Evolutionary conservation across 2,113 vertebrate species (phyloP), one percentile per base, ranked within the genome.

Genomic region (Numenius arquata): DNA sequence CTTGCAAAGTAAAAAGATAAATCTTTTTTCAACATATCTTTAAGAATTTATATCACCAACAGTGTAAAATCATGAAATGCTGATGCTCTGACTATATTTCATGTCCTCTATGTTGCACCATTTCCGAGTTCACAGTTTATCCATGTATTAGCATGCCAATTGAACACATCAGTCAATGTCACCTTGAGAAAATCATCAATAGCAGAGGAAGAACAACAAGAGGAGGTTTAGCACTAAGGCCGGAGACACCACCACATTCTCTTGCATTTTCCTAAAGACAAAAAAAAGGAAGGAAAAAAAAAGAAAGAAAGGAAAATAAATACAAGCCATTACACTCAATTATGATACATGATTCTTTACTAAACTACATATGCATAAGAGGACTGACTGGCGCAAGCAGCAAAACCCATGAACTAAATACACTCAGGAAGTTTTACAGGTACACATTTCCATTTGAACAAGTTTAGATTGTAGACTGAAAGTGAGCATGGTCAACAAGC

Each of bases 221-320:
- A 66, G 96, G 87, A 36, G 96, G 77, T 88, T 95, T 91, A 94
- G 98, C 93, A 74, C 92, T 97, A 66, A 99, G 97, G 73, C 98
- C 94, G 27, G 96, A 95, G 1, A 98, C 99, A 50, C 98, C 98
- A 17, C 99, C 99, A 81, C 99, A 99, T 94, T 99, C 99, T 98
- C 99, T 98, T 29, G 99, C 99, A 62, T 99, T 99, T 97, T 99
- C 99, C 99, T 99, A 88, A 41, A 83, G 40, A 65, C 52, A 77
- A 97, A 88, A 85, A 25, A 62, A 32, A 71, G 8, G 52, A 27
- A 27, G 13, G 4, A 43, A 70, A 22, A 67, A 36, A 15, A 27
- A 20, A 53, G 96, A 67, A 81, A 52, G 9, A 75, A 79, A 72
- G 5, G 11, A 50, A 85, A 84, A 93, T 36, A 86, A 85, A 83